Conservation (phyloP, 2,113 vertebrate genomes). For the Chiloscyllium plagiosum region DNA sequence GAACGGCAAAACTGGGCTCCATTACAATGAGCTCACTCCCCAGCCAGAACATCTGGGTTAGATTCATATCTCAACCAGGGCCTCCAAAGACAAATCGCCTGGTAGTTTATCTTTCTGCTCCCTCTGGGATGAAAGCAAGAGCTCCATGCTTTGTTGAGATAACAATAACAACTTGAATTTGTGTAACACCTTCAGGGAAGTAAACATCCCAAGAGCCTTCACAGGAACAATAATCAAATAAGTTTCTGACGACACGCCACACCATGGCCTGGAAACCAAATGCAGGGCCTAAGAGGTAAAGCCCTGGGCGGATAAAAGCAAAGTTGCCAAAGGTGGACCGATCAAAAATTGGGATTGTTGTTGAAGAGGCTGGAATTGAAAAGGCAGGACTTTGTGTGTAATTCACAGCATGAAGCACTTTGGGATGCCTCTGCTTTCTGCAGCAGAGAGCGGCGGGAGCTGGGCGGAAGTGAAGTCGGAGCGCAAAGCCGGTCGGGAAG, state of each 20-base stretch:
- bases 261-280: no score
- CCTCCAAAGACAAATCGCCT: neutral
- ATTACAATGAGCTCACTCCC: neutral
- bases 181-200: neutral
- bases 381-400: neutral
- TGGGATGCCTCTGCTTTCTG: neutral
- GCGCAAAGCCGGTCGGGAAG: no score
- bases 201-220: neutral
- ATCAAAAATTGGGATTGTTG: neutral
- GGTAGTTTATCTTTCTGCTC: neutral
- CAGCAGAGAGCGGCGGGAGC: no score
- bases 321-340: neutral
- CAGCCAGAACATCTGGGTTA: neutral
- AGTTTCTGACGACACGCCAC: neutral
- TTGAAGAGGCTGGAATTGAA: neutral
- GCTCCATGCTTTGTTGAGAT: neutral
- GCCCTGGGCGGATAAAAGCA: no score
- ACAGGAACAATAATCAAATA: neutral
- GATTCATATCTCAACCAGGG: neutral
- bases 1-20: neutral
- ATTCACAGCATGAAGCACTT: neutral
- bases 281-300: no score
- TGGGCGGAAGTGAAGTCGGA: no score
- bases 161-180: neutral
- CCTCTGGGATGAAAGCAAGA: neutral